phyloP scores from a whole-genome alignment of 2,113 vertebrate genomes.

The Sardina pilchardus region DNA sequence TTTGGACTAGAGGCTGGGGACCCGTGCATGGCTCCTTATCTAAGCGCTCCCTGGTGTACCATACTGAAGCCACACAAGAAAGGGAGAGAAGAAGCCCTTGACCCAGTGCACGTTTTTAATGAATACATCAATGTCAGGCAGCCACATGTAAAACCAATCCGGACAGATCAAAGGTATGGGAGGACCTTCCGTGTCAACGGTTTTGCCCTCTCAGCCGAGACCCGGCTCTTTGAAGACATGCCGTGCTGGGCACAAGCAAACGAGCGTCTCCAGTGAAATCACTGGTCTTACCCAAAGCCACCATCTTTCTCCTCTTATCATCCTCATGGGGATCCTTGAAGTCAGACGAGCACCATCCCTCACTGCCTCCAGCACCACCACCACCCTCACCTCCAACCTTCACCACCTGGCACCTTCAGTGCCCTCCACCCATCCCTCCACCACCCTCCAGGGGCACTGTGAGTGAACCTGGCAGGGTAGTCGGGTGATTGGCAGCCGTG shows the following conservation, averaged over 20 bases:
- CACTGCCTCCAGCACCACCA: not conserved
- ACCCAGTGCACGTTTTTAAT: constrained; percentile 32
- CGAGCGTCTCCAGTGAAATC: constrained; percentile 38
- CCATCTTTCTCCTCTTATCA: constrained; percentile 55
- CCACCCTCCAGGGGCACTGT: not conserved
- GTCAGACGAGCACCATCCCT: constrained; percentile 38
- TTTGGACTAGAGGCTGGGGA: not conserved
- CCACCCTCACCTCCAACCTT: constrained; percentile 17
- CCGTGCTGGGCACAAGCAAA: not conserved
- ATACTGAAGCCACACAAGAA: not conserved
- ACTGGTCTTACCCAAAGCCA: constrained; percentile 41
- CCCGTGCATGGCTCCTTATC: not conserved
- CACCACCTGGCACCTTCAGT: constrained; percentile 8
- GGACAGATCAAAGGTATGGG: constrained; percentile 25
- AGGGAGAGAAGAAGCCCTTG: constrained; percentile 4
- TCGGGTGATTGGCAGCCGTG: constrained; percentile 62
- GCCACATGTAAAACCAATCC: constrained; percentile 33
- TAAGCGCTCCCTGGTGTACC: not conserved
- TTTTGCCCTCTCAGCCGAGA: not conserved
- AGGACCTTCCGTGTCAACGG: constrained; percentile 9
- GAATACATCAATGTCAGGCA: constrained; percentile 27
- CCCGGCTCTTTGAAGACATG: constrained; percentile 26
- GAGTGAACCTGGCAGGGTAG: constrained; percentile 29
- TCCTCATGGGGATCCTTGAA: constrained; percentile 58
- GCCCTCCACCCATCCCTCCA: not conserved